Evolutionary conservation across 2,888 invertebrate genomes (phyloP).

Genomic region (Acanthococcus lagerstroemiae): DNA sequence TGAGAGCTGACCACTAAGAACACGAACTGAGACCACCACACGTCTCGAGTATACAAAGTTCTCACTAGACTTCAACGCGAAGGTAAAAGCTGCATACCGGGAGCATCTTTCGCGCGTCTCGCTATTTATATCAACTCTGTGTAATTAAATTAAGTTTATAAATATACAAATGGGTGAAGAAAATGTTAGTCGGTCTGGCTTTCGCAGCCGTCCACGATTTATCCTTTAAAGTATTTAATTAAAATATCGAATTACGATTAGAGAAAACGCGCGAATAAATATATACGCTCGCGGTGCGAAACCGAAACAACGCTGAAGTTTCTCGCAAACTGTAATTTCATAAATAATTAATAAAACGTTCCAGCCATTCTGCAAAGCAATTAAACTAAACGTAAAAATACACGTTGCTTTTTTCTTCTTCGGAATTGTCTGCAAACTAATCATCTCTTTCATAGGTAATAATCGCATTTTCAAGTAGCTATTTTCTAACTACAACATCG

Average conservation of each 20-base stretch:
- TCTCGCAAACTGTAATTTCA: constrained; percentile 12
- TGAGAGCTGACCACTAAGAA: no score
- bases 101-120: no score
- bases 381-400: constrained; percentile 26
- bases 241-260: background rate
- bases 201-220: no score
- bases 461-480: constrained; percentile 29
- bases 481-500: background rate
- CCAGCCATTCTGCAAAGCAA: constrained; percentile 26
- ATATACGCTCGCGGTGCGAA: background rate
- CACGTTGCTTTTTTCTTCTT: constrained; percentile 1
- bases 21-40: no score
- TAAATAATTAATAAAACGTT: constrained; percentile 29
- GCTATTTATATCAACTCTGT: no score
- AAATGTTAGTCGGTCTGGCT: no score
- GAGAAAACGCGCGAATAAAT: background rate
- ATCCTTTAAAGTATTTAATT: background rate
- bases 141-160: no score
- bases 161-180: no score
- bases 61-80: no score
- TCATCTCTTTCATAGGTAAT: constrained; percentile 28
- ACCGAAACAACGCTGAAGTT: background rate
- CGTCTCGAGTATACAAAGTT: no score
- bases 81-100: no score
- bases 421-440: constrained; percentile 19